Evolutionary conservation across 2,888 invertebrate species (phyloP).

Genomic region (Phyllotreta striolata): DNA sequence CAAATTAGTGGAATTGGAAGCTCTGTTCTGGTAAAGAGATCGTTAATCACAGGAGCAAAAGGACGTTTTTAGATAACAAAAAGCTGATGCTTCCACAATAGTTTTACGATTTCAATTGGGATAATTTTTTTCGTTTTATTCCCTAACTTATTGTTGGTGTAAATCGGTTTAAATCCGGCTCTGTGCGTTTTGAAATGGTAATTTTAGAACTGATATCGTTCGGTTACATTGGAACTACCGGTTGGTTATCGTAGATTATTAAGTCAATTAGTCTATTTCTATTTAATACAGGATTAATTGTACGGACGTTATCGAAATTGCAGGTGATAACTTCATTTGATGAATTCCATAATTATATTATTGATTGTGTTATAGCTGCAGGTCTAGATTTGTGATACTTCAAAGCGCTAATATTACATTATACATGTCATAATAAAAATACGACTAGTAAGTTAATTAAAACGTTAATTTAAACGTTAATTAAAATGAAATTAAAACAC

Average conservation of each 20-base stretch:
- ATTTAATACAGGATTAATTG: conserved; percentile 27
- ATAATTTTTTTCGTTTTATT: too few relatives aligned
- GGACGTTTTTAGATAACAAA: too few relatives aligned
- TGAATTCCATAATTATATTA: conserved; percentile 12
- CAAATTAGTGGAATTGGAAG: too few relatives aligned
- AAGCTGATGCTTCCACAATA: too few relatives aligned
- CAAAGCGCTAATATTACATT: background rate
- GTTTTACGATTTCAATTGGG: too few relatives aligned
- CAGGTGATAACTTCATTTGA: conserved; percentile 26
- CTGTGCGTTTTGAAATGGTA: conserved; percentile 8
- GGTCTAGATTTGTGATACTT: conserved; percentile 1
- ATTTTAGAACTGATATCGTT: conserved; percentile 7
- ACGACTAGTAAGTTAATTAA: too few relatives aligned
- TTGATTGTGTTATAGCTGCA: conserved; percentile 5
- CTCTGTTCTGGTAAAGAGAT: too few relatives aligned
- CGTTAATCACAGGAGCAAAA: too few relatives aligned
- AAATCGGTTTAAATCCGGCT: background rate
- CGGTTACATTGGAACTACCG: conserved; percentile 2
- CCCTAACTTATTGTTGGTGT: too few relatives aligned
- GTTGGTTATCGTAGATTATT: conserved; percentile 20
- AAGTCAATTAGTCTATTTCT: conserved; percentile 28
- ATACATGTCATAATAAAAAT: background rate
- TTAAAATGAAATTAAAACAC: too few relatives aligned
- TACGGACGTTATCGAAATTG: conserved; percentile 16
- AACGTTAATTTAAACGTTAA: too few relatives aligned